Evolutionary conservation across 2,113 vertebrate species (phyloP).

Genomic region (Cyrtonyx montezumae): DNA sequence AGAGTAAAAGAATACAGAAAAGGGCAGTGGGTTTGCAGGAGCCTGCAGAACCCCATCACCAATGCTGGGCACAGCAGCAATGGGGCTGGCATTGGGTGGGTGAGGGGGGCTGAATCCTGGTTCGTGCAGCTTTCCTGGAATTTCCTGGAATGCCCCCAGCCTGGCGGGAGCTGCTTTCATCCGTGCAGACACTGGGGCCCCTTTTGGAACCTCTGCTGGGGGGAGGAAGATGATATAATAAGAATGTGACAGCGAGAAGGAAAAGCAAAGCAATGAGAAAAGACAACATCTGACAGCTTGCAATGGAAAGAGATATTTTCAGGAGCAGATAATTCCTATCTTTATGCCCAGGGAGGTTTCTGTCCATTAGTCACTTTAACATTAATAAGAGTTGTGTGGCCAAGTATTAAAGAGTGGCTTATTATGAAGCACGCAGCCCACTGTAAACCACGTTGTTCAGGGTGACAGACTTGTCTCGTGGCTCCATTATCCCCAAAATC

Average conservation of each 20-base stretch:
- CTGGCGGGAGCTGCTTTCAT: not conserved
- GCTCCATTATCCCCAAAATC: not conserved
- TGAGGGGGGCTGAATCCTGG: not conserved
- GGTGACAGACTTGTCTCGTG: not conserved
- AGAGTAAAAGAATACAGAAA: not conserved
- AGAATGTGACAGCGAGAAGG: conserved; percentile 22
- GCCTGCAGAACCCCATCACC: not conserved
- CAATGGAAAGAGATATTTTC: conserved; percentile 1
- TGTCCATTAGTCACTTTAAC: conserved; percentile 33
- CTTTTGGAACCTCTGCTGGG: conserved; percentile 17
- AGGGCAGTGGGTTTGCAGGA: accelerated
- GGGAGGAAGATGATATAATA: conserved; percentile 33
- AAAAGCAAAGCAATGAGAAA: conserved; percentile 14
- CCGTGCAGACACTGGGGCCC: not conserved
- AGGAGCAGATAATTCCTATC: conserved; percentile 39
- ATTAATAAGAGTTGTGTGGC: conserved; percentile 35
- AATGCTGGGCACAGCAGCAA: not conserved
- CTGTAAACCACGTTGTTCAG: not conserved
- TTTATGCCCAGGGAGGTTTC: conserved; percentile 19
- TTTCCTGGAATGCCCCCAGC: not conserved
- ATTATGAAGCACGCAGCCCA: not conserved
- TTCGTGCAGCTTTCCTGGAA: not conserved
- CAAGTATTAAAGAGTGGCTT: not conserved
- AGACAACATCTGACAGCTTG: not conserved
- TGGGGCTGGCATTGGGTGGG: accelerated